These are phyloP conservation scores for Platycnemis pennipes DNA, from an alignment of 2,888 invertebrate species.

Conservation along the genomic window DNA sequence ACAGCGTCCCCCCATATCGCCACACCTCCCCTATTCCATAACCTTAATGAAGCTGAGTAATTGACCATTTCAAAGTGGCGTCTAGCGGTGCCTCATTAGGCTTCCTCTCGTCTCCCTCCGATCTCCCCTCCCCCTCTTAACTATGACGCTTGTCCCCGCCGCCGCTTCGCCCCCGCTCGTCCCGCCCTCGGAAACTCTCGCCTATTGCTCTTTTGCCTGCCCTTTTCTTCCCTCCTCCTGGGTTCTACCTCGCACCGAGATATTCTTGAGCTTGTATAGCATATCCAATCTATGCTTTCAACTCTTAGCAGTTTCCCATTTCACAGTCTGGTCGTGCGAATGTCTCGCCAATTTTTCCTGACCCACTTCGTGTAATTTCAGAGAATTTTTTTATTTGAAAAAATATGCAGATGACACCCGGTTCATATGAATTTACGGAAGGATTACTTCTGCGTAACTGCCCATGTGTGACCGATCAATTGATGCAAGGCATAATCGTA, in stretches of 20 bases:
- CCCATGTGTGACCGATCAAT: too few relatives aligned
- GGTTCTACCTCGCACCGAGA: background rate
- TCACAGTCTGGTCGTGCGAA: background rate
- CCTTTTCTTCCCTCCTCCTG: background rate
- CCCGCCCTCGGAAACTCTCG: background rate
- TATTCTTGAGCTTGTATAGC: background rate
- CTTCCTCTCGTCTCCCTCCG: constrained; percentile 2
- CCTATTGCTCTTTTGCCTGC: constrained; percentile 13
- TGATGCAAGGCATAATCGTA: too few relatives aligned
- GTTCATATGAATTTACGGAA: too few relatives aligned
- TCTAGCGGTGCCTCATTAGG: constrained; percentile 58
- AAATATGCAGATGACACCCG: too few relatives aligned
- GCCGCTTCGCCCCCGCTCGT: background rate
- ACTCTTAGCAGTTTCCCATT: background rate
- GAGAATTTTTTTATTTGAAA: background rate
- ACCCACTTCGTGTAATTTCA: background rate
- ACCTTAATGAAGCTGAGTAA: constrained; percentile 62
- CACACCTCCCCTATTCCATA: constrained; percentile 47
- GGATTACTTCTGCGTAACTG: too few relatives aligned
- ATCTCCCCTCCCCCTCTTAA: background rate
- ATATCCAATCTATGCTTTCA: background rate
- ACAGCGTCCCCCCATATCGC: background rate
- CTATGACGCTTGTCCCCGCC: constrained; percentile 15
- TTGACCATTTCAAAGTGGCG: constrained; percentile 65
- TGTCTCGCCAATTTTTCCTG: background rate